A percentile compares a stretch with the other conserved stretches of the same genome.
Evolutionary conservation across 2,113 vertebrate species (phyloP).

Genomic region (Uria aalge): DNA sequence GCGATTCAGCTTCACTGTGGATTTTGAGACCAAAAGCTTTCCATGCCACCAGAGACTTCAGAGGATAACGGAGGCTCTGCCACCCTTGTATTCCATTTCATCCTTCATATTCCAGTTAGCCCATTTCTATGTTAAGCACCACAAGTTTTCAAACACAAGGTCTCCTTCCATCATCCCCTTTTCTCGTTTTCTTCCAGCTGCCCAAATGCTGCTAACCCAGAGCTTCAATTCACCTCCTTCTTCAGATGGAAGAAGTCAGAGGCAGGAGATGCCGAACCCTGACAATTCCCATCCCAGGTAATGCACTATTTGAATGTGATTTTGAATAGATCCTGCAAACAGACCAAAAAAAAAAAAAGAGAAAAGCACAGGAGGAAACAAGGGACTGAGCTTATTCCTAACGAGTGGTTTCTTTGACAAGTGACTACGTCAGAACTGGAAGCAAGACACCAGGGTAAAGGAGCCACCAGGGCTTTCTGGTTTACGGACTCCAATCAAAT

Average conservation of each 20-base stretch:
- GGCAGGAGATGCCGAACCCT: neutral
- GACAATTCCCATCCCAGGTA: neutral
- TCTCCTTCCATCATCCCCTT: neutral
- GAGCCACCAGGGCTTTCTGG: neutral
- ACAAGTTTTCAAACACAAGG: neutral
- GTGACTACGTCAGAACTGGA: neutral
- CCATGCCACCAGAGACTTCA: neutral
- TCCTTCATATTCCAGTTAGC: neutral
- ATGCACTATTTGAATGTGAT: fast-evolving
- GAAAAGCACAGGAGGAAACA: neutral
- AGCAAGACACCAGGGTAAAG: neutral
- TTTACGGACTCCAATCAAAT: neutral
- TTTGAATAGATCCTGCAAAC: neutral
- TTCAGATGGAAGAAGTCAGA: neutral
- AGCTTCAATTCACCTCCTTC: neutral
- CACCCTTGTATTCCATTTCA: neutral
- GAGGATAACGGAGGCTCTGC: neutral
- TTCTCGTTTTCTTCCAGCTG: neutral
- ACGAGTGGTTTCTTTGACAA: neutral
- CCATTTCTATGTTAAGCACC: neutral
- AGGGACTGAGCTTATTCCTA: neutral
- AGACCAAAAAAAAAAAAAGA: neutral
- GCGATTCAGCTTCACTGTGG: neutral
- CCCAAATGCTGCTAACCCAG: neutral
- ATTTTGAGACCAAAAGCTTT: neutral